Base-by-base conservation (phyloP, 2,888 invertebrate genomes). In the Noctua pronuba region DNA sequence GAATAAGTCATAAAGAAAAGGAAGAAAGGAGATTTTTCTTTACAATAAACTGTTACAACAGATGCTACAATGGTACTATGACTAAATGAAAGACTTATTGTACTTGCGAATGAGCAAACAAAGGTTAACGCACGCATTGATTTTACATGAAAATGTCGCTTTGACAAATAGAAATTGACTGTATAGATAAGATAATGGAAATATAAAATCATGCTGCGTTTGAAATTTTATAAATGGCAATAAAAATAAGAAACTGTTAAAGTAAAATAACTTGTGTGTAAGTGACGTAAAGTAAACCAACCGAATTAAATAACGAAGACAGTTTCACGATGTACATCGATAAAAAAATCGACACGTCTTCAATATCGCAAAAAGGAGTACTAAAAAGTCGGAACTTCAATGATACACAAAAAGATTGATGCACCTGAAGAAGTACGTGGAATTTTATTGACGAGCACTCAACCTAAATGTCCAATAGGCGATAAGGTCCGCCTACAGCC, bases 391-490 rank as follows among this genome's bases (percentile, higher is more conserved):
- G 68, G 84, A 67, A 85, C 77, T 82, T 71, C 68, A 69, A 73
- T 82, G 77, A 77, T 83, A 72, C 70, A 82, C 76, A 82, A 85
- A 83, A 89, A 87, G 83, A 89, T 87, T 81, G 86, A 87, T 88
- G 85, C 85, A 88, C 83, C 88, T 77, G 83, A 82, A 80, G 81
- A 86, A 84, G 78, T 79, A 82, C 85, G 69, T 80, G 80, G 80
- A 86, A 83, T 82, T 84, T 84, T 84, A 88, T 79, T 88, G 88
- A 88, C 89, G 88, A 91, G 91, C 92, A 93, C 93, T 95, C 94
- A 94, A 95, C 95, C 95, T 91, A 93, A 95, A 95, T 94, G 94
- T 95, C 94, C 91, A 91, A 91, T 92, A 91, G 91, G 82, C 90
- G 93, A 94, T 94, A 93, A 94, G 91, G 92, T 90, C 92, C 94